Evolutionary conservation across 30 jellyfish, hydroid and myxozoan species (phyloP).

Genomic region (Catostylus mosaicus): DNA sequence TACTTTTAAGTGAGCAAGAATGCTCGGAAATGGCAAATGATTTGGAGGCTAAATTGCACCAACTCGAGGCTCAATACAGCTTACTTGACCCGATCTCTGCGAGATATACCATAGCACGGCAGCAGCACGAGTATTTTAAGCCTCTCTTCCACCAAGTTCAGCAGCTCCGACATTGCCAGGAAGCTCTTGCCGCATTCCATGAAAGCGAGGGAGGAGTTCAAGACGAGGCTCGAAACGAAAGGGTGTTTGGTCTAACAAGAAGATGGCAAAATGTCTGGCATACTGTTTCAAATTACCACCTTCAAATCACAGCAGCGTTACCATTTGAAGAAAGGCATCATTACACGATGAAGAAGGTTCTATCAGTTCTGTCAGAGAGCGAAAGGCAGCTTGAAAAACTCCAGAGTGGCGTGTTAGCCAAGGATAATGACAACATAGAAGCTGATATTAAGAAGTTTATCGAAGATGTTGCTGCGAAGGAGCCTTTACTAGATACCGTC

Average conservation of each 20-base stretch:
- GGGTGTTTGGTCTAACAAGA: slow-evolving; percentile 20
- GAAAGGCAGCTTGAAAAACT: slow-evolving; percentile 70
- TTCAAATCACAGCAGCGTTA: slow-evolving; percentile 75
- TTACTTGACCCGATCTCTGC: slow-evolving; percentile 92
- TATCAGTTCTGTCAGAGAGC: slow-evolving; percentile 70
- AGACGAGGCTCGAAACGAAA: slow-evolving; percentile 19
- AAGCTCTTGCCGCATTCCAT: slow-evolving; percentile 49
- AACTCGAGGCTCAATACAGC: slow-evolving; percentile 62
- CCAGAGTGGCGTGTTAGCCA: slow-evolving; percentile 24
- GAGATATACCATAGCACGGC: slow-evolving; percentile 80
- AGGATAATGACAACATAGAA: slow-evolving; percentile 15
- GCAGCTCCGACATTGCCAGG: slow-evolving; percentile 67
- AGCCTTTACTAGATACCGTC: slow-evolving; percentile 51
- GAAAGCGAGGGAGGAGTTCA: slow-evolving; percentile 31
- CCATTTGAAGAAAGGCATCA: slow-evolving; percentile 94
- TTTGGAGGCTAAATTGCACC: slow-evolving; percentile 57
- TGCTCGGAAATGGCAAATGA: slow-evolving; percentile 64
- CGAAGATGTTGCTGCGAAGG: slow-evolving; percentile 60
- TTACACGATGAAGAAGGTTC: slow-evolving; percentile 47
- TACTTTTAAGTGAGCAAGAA: slow-evolving; percentile 58
- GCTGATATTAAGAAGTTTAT: slow-evolving; percentile 47
- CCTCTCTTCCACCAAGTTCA: slow-evolving; percentile 81
- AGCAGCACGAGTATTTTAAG: slow-evolving; percentile 86
- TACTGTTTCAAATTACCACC: slow-evolving; percentile 64
- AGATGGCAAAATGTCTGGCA: slow-evolving; percentile 72